Base-by-base conservation (phyloP, 2,113 vertebrate genomes). In the Seriola dumerili region DNA sequence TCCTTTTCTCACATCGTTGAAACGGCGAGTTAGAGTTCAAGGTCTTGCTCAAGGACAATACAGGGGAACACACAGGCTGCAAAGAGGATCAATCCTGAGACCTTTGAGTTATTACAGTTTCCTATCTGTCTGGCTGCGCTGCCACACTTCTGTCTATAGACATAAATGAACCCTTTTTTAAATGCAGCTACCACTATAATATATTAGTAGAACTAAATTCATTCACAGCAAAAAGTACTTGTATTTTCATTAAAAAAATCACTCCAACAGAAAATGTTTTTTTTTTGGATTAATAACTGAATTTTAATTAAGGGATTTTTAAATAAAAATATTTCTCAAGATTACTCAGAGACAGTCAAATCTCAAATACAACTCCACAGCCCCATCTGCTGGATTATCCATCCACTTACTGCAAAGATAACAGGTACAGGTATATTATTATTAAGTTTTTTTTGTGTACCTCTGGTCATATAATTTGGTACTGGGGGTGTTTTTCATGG, bases 371-470 rank as follows among this genome's bases (percentile, higher is more conserved):
- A 76, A 73, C 50, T 29, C 87, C 64, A 76, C 73, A 89, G 63
- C 88, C 1, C 91, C 90, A 79, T 84, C 93, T 93, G 78, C 87
- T 93, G 93, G 90, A 74, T 4, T 3, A 2, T 59, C 0, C 4
- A 0, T 1, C 21, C 6, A 74, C 17, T 40, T 17, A 71, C 67
- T 63, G 42, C 25, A 71, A 8, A 11, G 1, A 63, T 3, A 67
- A 16, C 32, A 70, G 10, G 23, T 65, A 29, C 44, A 81, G 34
- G 68, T 46, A 2, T 2, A 57, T 23, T 14, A 13, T 3, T 29
- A 29, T 1, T 16, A 74, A 54, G 48, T 38, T 34, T 1, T 52
- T 46, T 62, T 40, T 50, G 19, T 52, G 46, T 36, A 14, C 5
- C 12, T 32, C 13, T 29, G 42, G 17, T 67, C 17, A 17, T 14